A percentile compares a stretch with the other conserved stretches of the same genome.
Conservation (phyloP, 2,113 vertebrate genomes). For the Phasianus colchicus region DNA sequence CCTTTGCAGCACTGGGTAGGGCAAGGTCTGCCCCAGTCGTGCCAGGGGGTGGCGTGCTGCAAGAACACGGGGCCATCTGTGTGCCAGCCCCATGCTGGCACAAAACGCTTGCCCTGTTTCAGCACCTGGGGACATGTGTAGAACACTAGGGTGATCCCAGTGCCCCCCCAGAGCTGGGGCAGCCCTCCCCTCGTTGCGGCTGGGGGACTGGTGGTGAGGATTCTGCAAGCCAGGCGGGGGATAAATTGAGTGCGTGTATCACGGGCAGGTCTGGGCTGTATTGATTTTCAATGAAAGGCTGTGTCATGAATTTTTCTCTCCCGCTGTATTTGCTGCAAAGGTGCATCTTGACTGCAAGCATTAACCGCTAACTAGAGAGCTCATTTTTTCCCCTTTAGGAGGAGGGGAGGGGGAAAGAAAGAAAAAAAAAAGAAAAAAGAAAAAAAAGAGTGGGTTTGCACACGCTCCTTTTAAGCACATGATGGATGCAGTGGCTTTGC, state of each 20-base stretch:
- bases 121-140: background rate
- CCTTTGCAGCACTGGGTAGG: background rate
- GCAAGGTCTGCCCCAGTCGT: accelerated
- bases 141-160: background rate
- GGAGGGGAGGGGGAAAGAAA: background rate
- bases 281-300: constrained; percentile 70
- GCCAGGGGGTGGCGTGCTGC: too few relatives aligned
- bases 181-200: background rate
- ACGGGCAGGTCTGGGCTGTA: constrained; percentile 57
- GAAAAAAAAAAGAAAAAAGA: background rate
- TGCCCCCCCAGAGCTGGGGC: background rate
- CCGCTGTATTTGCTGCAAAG: constrained; percentile 52
- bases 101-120: background rate
- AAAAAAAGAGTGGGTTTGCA: background rate
- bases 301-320: constrained; percentile 67
- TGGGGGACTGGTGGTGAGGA: background rate
- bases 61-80: too few relatives aligned
- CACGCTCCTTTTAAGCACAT: background rate
- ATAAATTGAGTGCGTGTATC: constrained; percentile 62
- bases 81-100: too few relatives aligned
- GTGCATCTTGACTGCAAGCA: constrained; percentile 30
- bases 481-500: constrained; percentile 45
- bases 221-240: background rate
- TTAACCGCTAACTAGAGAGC: constrained; percentile 44
- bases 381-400: background rate